Percentiles rank a stretch among this genome's conserved stretches.
Evolutionary conservation across 2,113 vertebrate species (phyloP).

Genomic region (Tamias sibiricus): DNA sequence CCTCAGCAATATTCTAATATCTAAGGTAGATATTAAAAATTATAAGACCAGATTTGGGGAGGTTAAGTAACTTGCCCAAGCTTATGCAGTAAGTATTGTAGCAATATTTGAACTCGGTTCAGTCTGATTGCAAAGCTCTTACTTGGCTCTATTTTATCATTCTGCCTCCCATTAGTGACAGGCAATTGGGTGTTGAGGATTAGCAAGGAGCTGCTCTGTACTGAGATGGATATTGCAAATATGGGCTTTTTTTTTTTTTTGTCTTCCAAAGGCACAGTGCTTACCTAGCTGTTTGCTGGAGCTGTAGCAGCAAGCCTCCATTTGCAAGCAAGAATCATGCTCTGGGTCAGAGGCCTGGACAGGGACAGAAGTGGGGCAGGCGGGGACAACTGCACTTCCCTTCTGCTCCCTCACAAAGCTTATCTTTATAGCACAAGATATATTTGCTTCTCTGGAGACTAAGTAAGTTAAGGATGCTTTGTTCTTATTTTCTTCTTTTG

Average conservation of each 20-base stretch:
- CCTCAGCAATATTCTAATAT: background rate
- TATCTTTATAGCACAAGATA: slow-evolving; percentile 63
- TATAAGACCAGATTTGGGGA: background rate
- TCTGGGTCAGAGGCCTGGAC: background rate
- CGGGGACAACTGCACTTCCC: background rate
- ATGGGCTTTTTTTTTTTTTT: background rate
- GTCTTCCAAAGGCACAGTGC: background rate
- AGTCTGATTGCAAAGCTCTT: slow-evolving; percentile 20
- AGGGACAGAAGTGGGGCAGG: background rate
- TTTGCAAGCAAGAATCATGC: background rate
- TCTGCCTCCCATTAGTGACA: background rate
- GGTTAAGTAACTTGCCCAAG: slow-evolving; percentile 15
- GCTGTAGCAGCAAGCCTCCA: background rate
- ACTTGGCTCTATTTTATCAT: background rate
- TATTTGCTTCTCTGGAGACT: slow-evolving; percentile 56
- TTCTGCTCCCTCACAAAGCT: slow-evolving; percentile 23
- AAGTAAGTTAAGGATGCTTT: slow-evolving; percentile 56
- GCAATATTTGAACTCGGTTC: background rate
- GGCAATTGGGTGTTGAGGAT: background rate
- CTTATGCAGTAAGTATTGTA: background rate
- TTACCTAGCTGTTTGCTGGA: background rate
- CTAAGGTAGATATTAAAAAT: slow-evolving; percentile 21
- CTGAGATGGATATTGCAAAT: background rate
- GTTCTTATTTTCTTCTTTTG: slow-evolving; percentile 38
- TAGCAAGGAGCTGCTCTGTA: background rate